Conservation (phyloP, 92 coral and sea anemone species). For the Epizoanthus illoricatus region DNA sequence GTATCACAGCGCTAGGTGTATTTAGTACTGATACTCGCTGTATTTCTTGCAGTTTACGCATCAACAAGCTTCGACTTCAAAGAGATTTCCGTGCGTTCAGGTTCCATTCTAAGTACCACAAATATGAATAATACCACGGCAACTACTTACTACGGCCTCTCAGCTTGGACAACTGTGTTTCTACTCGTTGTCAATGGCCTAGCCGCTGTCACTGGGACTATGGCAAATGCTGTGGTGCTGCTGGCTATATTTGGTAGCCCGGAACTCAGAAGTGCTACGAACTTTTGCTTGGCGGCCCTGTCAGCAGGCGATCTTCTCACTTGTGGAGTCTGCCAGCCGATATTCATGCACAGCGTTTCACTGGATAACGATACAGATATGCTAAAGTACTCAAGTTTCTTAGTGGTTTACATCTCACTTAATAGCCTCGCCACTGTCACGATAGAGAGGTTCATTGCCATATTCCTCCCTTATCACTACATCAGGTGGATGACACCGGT, state of each 20-base stretch:
- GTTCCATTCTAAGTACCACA: no score
- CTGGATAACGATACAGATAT: neutral
- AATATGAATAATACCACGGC: neutral
- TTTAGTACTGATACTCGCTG: no score
- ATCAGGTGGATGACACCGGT: conserved; percentile 9
- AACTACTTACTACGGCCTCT: neutral
- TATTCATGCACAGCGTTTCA: conserved; percentile 22
- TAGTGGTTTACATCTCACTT: neutral
- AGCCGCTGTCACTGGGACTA: neutral
- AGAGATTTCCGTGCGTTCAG: no score
- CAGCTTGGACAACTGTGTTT: neutral
- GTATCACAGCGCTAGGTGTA: no score
- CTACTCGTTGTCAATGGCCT: neutral
- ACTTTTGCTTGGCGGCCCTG: neutral
- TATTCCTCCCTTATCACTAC: conserved; percentile 4
- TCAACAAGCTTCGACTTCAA: no score
- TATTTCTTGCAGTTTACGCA: no score
- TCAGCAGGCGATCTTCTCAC: conserved; percentile 17
- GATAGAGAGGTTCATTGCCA: conserved; percentile 11
- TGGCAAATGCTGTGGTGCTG: neutral
- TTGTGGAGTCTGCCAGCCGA: neutral
- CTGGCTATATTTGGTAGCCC: neutral
- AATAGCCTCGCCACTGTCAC: conserved; percentile 8
- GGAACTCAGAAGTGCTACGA: conserved; percentile 10
- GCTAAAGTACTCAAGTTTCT: no score